Percentiles rank a stretch among this genome's conserved stretches.
These are phyloP conservation scores for Cottus gobio DNA, from an alignment of 2,113 vertebrate species.

Conservation along the genomic window DNA sequence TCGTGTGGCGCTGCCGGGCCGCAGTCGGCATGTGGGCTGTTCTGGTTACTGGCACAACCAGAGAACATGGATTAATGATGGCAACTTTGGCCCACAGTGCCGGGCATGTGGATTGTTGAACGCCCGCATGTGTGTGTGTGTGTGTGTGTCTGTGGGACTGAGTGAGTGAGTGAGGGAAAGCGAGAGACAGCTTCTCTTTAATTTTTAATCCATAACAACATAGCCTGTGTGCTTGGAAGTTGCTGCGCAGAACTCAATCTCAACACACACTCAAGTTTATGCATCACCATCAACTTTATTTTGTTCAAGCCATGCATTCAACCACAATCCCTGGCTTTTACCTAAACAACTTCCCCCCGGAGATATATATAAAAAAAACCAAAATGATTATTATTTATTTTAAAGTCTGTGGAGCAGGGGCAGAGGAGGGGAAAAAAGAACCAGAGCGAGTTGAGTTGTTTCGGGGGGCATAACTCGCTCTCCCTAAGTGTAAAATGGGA, in stretches of 20 bases:
- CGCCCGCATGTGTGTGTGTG: neutral
- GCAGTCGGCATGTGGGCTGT: conserved; percentile 83
- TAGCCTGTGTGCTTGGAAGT: conserved; percentile 25
- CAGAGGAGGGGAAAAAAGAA: conserved; percentile 28
- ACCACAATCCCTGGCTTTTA: conserved; percentile 35
- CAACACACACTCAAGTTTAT: conserved; percentile 46
- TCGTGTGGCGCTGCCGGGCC: conserved; percentile 72
- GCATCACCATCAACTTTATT: conserved; percentile 52
- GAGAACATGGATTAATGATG: conserved; percentile 86
- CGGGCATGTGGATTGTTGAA: conserved; percentile 25
- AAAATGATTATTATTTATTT: conserved; percentile 85
- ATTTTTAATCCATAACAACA: conserved; percentile 61
- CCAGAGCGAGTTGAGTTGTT: conserved; percentile 83
- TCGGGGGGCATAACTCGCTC: conserved; percentile 75
- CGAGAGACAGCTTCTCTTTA: conserved; percentile 27
- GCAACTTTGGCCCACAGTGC: conserved; percentile 83
- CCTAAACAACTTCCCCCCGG: conserved; percentile 41
- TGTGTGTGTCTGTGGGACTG: neutral
- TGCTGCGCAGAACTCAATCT: conserved; percentile 53
- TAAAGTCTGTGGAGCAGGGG: conserved; percentile 42
- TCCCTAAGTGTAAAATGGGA: conserved; percentile 84
- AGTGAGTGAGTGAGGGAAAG: neutral
- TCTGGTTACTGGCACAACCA: conserved; percentile 84
- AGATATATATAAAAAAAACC: conserved; percentile 41
- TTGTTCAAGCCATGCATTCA: conserved; percentile 16